A percentile compares a stretch with the other conserved stretches of the same genome.
Evolutionary conservation across 1,140 invertebrate genomes (phyloP).

Genomic region (Drosophila bocqueti): DNA sequence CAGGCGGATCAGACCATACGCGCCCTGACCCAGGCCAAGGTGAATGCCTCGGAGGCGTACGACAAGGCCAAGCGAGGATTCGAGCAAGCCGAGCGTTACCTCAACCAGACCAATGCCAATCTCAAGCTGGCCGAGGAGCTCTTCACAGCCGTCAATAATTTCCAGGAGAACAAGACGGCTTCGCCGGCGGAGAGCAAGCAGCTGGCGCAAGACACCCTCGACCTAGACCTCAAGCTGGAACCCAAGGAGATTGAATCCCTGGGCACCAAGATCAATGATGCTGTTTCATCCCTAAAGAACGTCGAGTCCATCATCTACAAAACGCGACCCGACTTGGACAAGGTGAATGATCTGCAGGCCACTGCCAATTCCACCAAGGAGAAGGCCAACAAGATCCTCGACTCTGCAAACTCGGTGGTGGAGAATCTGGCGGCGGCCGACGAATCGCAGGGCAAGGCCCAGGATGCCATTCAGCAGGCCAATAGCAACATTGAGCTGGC

Average conservation of each 20-base stretch:
- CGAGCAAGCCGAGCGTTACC: conserved; percentile 85
- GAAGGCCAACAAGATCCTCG: conserved; percentile 87
- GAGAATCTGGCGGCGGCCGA: conserved; percentile 89
- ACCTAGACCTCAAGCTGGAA: conserved; percentile 88
- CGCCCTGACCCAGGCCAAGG: conserved; percentile 86
- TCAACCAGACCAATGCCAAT: conserved; percentile 85
- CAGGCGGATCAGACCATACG: conserved; percentile 88
- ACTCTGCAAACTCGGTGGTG: conserved; percentile 87
- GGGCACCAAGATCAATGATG: conserved; percentile 93
- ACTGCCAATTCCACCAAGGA: conserved; percentile 91
- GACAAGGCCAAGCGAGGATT: conserved; percentile 86
- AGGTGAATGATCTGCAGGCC: conserved; percentile 91
- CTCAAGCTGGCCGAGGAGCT: conserved; percentile 86
- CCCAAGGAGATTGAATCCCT: conserved; percentile 94
- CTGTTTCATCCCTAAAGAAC: conserved; percentile 93
- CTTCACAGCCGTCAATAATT: conserved; percentile 90
- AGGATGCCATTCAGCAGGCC: conserved; percentile 92
- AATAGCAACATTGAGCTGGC: conserved; percentile 91
- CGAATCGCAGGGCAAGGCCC: conserved; percentile 91
- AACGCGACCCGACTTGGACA: conserved; percentile 91
- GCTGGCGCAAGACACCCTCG: conserved; percentile 91
- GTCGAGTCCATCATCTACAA: conserved; percentile 95
- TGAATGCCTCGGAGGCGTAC: conserved; percentile 86
- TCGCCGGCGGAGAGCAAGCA: conserved; percentile 93
- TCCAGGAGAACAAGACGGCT: conserved; percentile 91